Conservation (phyloP, 2,797 vertebrate species). For the Coregonus sp. region DNA sequence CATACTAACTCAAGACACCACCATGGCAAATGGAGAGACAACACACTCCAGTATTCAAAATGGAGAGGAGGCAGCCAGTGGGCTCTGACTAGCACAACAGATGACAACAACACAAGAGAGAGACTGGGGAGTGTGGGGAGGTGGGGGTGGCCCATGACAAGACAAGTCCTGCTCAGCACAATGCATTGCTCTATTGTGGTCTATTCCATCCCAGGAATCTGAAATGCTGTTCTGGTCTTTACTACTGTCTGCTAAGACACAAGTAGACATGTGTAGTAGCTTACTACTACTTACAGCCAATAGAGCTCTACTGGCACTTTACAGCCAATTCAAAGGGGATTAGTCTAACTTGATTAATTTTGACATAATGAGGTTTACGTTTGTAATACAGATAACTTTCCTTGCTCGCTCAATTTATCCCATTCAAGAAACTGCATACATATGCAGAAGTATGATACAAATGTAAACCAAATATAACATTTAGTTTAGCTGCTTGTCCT, state of each 20-base stretch:
- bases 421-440: slow-evolving; percentile 11
- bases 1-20: slow-evolving; percentile 36
- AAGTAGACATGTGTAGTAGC: slow-evolving; percentile 22
- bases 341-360: slow-evolving; percentile 32
- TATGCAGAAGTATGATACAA: slow-evolving; percentile 6
- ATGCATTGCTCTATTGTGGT: slow-evolving; percentile 41
- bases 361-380: slow-evolving; percentile 32
- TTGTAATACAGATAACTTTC: slow-evolving; percentile 32
- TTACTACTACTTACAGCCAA: slow-evolving; percentile 12
- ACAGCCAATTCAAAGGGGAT: slow-evolving; percentile 39
- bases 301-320: slow-evolving; percentile 28
- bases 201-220: slow-evolving; percentile 25
- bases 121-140: slow-evolving; percentile 40
- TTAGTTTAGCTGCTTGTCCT: slow-evolving; percentile 2
- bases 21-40: slow-evolving; percentile 46
- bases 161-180: slow-evolving; percentile 25
- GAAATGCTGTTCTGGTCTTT: slow-evolving; percentile 9
- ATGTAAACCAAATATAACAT: slow-evolving; percentile 8
- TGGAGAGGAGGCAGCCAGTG: slow-evolving; percentile 33
- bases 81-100: slow-evolving; percentile 44
- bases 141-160: slow-evolving; percentile 40
- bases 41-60: slow-evolving; percentile 39
- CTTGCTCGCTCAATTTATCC: slow-evolving; percentile 17
- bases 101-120: slow-evolving; percentile 42
- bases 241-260: slow-evolving; percentile 19